Percentiles rank a stretch among this genome's conserved stretches.
Evolutionary conservation across 2,113 vertebrate genomes (phyloP).

Genomic region (Mixornis gularis): DNA sequence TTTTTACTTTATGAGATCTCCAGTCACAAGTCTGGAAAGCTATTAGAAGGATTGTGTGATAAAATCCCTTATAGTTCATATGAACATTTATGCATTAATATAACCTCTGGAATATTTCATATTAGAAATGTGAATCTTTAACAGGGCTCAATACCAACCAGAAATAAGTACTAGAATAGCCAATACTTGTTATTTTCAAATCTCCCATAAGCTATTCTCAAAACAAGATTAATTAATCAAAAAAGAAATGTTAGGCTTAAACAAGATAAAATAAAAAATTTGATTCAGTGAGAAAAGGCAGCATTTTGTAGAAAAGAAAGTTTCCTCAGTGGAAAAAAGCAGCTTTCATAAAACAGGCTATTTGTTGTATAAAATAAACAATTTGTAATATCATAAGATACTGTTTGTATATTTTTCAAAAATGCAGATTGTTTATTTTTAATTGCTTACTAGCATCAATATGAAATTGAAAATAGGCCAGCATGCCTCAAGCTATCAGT

Average conservation of each 20-base stretch:
- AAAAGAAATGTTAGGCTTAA: not conserved
- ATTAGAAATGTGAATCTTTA: not conserved
- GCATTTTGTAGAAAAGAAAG: not conserved
- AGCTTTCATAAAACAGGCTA: not conserved
- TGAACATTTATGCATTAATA: not conserved
- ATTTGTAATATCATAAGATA: not conserved
- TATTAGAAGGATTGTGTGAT: not conserved
- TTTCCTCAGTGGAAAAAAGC: not conserved
- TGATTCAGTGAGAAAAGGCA: not conserved
- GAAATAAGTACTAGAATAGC: not conserved
- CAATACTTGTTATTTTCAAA: not conserved
- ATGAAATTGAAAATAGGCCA: not conserved
- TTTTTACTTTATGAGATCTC: not conserved
- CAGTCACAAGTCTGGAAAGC: not conserved
- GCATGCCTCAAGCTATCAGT: not conserved
- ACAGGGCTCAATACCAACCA: not conserved
- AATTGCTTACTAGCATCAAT: constrained; percentile 1
- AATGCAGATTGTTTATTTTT: not conserved
- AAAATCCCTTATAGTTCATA: not conserved
- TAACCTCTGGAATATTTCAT: not conserved
- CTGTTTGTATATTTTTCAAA: not conserved
- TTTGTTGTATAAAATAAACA: not conserved
- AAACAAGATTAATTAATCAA: not conserved
- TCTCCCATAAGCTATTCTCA: not conserved
- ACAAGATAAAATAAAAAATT: not conserved